Percentiles rank a stretch among this genome's conserved stretches.
Evolutionary conservation across 2,113 vertebrate genomes (phyloP).

Genomic region (Campylorhamphus procurvoides): DNA sequence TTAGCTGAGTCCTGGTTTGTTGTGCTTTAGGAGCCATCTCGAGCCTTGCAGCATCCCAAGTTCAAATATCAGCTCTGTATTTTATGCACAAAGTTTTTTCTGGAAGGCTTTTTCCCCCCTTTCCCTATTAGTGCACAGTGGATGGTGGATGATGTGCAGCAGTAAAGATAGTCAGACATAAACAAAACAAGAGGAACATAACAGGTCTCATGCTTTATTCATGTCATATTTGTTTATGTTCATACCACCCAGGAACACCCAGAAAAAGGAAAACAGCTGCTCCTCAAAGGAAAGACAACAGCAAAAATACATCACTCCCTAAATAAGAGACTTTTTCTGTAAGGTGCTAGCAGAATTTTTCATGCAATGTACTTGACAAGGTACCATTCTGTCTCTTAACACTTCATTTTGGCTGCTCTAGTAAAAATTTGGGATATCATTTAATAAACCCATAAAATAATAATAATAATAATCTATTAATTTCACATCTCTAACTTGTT

Average conservation of each 20-base stretch:
- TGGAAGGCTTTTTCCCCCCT: not conserved
- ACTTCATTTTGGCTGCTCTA: not conserved
- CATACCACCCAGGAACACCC: not conserved
- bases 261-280: slow-evolving; percentile 20
- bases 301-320: not conserved
- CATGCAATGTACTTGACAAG: not conserved
- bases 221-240: slow-evolving; percentile 31
- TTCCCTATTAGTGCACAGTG: not conserved
- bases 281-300: not conserved
- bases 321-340: not conserved
- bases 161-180: not conserved
- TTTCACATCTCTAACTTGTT: not conserved
- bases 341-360: not conserved
- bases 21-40: not conserved
- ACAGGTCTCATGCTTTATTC: slow-evolving; percentile 42
- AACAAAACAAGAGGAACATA: not conserved
- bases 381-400: not conserved
- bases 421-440: not conserved
- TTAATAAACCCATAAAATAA: not conserved
- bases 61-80: not conserved
- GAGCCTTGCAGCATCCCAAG: not conserved
- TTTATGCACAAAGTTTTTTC: not conserved
- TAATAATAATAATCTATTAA: not conserved
- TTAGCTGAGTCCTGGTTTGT: not conserved
- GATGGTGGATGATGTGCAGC: not conserved